A percentile compares a stretch with the other conserved stretches of the same genome.
phyloP scores from a whole-genome alignment of 2,113 vertebrate species.

The Cisticola juncidis region DNA sequence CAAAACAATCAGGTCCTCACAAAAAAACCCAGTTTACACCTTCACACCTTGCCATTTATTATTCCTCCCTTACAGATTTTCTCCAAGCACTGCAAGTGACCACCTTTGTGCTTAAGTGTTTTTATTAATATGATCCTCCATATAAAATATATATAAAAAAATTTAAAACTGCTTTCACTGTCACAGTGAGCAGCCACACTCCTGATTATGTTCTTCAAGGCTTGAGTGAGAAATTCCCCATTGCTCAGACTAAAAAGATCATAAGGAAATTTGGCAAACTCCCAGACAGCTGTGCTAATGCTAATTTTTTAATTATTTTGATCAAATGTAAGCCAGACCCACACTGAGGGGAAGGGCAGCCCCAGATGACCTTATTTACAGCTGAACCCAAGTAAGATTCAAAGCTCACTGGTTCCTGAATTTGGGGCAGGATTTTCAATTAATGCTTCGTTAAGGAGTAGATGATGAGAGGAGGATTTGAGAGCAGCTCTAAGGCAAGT shows the following conservation, averaged over 20 bases:
- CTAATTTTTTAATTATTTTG: background rate
- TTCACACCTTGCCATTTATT: background rate
- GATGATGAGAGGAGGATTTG: background rate
- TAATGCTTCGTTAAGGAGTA: accelerated
- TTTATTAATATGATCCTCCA: background rate
- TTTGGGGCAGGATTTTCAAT: background rate
- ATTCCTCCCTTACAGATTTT: background rate
- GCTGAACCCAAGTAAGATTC: background rate
- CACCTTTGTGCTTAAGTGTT: background rate
- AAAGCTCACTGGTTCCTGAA: background rate
- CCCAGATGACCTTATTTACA: background rate
- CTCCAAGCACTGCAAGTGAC: background rate
- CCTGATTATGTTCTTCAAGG: background rate
- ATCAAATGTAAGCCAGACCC: background rate
- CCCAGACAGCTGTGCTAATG: background rate
- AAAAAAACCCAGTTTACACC: background rate
- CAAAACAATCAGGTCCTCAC: background rate
- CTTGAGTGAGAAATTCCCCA: background rate
- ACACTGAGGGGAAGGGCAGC: background rate
- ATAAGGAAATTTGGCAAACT: background rate
- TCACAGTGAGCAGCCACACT: background rate
- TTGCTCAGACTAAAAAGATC: background rate
- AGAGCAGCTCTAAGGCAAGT: background rate
- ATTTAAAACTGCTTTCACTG: background rate
- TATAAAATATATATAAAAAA: background rate